A percentile compares a stretch with the other conserved stretches of the same genome.
Conservation (phyloP, 2,888 invertebrate species). For the Ligdia adustata region DNA sequence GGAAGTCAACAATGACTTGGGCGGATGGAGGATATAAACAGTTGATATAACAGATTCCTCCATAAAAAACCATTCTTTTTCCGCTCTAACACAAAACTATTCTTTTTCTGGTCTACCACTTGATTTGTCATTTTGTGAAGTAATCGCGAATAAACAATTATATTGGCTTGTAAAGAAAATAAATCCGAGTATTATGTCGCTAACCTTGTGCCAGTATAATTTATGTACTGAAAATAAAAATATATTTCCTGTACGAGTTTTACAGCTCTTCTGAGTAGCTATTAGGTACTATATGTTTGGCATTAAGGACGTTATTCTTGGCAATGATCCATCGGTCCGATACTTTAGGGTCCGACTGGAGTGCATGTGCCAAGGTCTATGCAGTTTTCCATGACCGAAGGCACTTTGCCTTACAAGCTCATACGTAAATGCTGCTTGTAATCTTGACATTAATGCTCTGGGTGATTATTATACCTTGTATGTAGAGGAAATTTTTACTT, state of each 20-base stretch:
- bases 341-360: conserved; percentile 38
- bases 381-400: conserved; percentile 54
- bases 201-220: conserved; percentile 3
- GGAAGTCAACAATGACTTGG: conserved; percentile 4
- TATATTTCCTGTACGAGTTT: conserved; percentile 13
- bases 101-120: too few species aligned
- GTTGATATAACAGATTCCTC: too few species aligned
- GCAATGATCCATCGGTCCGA: conserved; percentile 29
- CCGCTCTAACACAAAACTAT: too few species aligned
- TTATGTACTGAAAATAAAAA: background rate
- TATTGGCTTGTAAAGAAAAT: background rate
- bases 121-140: too few species aligned
- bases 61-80: too few species aligned
- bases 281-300: conserved; percentile 8
- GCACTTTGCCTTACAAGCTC: conserved; percentile 30
- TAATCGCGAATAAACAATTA: background rate
- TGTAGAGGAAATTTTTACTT: background rate
- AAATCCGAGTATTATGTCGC: background rate
- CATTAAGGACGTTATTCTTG: conserved; percentile 29
- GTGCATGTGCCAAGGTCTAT: conserved; percentile 44
- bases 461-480: background rate
- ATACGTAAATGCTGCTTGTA: conserved; percentile 19
- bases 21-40: background rate
- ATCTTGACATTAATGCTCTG: conserved; percentile 30
- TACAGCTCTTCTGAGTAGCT: conserved; percentile 22